Evolutionary conservation across 2,888 invertebrate genomes (phyloP).

Genomic region (Acanthopleura granulata): DNA sequence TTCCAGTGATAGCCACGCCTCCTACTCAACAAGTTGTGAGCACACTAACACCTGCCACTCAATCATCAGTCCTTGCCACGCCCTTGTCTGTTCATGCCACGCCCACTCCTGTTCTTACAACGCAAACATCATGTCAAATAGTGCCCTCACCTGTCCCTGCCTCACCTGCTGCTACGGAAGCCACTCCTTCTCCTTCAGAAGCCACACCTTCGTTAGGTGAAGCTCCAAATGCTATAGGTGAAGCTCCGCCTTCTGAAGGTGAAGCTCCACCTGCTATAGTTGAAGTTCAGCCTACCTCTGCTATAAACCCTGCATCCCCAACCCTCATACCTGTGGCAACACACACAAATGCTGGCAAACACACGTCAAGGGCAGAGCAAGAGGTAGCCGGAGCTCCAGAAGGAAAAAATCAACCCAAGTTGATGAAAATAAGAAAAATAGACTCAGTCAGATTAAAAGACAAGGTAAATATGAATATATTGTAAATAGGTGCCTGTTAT

Average conservation of each 20-base stretch:
- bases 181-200: neutral
- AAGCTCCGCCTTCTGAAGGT: too few relatives aligned
- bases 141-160: neutral
- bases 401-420: constrained; percentile 46
- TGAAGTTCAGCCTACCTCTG: neutral
- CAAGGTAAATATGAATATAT: neutral
- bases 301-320: too few relatives aligned
- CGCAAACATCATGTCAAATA: neutral
- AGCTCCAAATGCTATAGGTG: too few relatives aligned
- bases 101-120: neutral
- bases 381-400: constrained; percentile 31
- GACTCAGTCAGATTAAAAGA: constrained; percentile 34
- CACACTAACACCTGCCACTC: neutral
- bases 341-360: neutral
- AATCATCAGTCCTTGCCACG: neutral
- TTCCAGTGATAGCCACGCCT: neutral
- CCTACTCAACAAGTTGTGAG: neutral
- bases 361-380: constrained; percentile 23
- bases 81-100: neutral
- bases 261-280: neutral
- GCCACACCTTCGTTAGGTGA: neutral
- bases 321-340: neutral
- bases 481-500: too few relatives aligned
- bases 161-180: neutral
- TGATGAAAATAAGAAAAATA: constrained; percentile 52